Evolutionary conservation across 2,797 vertebrate species (phyloP).

Genomic region (Oceanodroma leucorhoa): DNA sequence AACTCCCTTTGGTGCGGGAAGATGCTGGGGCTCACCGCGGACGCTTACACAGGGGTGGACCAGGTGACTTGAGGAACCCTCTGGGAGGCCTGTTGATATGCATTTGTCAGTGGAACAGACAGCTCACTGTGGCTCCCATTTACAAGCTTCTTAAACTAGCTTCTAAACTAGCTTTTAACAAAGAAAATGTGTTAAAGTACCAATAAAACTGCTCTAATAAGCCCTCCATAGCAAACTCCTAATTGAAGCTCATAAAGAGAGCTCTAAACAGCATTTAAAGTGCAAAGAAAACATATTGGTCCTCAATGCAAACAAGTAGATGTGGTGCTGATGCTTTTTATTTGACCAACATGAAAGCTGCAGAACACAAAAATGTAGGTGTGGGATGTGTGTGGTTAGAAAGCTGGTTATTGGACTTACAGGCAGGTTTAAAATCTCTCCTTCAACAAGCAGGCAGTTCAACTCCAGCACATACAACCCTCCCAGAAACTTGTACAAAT

Average conservation of each 20-base stretch:
- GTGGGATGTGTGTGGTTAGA: conserved; percentile 54
- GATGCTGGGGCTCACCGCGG: neutral
- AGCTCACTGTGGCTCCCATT: conserved; percentile 60
- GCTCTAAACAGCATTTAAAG: conserved; percentile 66
- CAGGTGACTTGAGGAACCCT: neutral
- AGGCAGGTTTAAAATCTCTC: conserved; percentile 8
- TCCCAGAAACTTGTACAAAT: neutral
- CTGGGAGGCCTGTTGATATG: conserved; percentile 35
- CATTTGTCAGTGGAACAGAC: conserved; percentile 58
- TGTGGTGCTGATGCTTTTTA: conserved; percentile 34
- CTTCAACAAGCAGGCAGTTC: neutral
- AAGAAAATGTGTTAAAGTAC: conserved; percentile 74
- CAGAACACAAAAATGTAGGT: conserved; percentile 19
- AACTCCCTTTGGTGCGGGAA: neutral
- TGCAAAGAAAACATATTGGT: conserved; percentile 50
- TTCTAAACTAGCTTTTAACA: conserved; percentile 77
- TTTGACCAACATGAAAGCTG: conserved; percentile 28
- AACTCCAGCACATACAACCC: neutral
- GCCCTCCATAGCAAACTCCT: conserved; percentile 67
- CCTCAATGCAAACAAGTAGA: conserved; percentile 39
- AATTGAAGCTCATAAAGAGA: conserved; percentile 72
- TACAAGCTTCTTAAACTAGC: conserved; percentile 73
- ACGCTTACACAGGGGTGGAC: neutral
- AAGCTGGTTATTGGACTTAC: neutral
- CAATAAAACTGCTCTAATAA: conserved; percentile 77